Evolutionary conservation across 2,888 invertebrate genomes (phyloP), one percentile per base, ranked within the genome.

Genomic region (Neria commutata): DNA sequence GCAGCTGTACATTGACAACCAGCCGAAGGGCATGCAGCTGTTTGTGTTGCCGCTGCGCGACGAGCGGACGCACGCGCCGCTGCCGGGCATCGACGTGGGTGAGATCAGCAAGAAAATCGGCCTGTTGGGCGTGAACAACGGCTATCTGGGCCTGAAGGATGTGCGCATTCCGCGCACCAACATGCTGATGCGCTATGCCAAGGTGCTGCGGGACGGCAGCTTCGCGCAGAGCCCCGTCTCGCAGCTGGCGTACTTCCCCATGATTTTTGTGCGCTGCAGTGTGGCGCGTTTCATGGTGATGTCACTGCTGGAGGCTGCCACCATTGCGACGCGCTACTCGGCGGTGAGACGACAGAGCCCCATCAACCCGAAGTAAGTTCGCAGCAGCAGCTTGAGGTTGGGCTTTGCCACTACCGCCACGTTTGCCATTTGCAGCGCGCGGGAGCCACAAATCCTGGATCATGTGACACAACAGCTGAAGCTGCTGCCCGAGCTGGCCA

Each of bases 81-180:
- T 96, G 65, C 87, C 88, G 14, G 95, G 94, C 75, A 90, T 96
- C 64, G 90, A 90, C 76, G 86, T 96, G 53, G 96, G 96, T 16
- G 96, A 96, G 83, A 95, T 96, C 67, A 96, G 96, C 2, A 90
- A 91, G 56, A 96, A 96, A 80, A 85, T 96, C 62, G 95, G 94
- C 57, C 92, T 94, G 88, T 91, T 92, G 71, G 88, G 88, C 2
- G 89, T 90, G 42, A 96, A 97, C 78, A 96, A 97, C 79, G 96
- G 96, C 0, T 97, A 90, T 82, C 84, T 97, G 33, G 91, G 91
- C 5, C 90, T 97, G 68, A 87, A 92, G 53, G 85, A 92, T 66
- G 89, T 92, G 19, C 86, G 95, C 70, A 91, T 97, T 80, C 95
- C 96, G 0, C 85, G 94, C 60, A 87, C 87, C n/a, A 85, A 93